Conservation (phyloP, 2,888 invertebrate species). For the Drosophila prostipennis region DNA sequence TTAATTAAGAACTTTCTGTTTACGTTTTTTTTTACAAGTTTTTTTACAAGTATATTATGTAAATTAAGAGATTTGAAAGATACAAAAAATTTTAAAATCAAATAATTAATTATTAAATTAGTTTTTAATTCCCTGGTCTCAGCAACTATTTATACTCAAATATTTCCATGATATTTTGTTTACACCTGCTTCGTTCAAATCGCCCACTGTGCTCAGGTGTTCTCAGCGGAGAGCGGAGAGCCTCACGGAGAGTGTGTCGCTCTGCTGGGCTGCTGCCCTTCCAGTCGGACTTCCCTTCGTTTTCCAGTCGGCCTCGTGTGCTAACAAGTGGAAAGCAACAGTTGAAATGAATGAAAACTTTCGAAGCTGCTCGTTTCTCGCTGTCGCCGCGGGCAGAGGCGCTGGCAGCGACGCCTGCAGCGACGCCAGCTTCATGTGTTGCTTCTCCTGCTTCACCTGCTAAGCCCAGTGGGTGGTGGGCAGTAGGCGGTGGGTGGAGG, state of each 20-base stretch:
- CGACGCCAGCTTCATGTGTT: conserved; percentile 64
- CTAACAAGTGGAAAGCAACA: conserved; percentile 82
- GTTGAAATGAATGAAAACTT: conserved; percentile 73
- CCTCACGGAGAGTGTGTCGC: not conserved
- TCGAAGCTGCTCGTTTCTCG: conserved; percentile 28
- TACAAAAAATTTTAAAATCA: too few relatives aligned
- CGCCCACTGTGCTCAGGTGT: conserved; percentile 18
- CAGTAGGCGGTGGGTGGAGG: conserved; percentile 3
- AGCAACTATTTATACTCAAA: too few relatives aligned
- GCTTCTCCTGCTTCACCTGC: conserved; percentile 63
- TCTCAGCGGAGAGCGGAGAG: conserved; percentile 16
- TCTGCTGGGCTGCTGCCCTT: conserved; percentile 3
- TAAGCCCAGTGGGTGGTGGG: conserved; percentile 12
- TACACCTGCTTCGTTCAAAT: too few relatives aligned
- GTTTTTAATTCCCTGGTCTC: too few relatives aligned
- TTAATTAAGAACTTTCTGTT: too few relatives aligned
- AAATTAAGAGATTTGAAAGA: too few relatives aligned
- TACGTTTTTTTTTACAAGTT: too few relatives aligned
- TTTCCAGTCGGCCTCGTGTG: conserved; percentile 59
- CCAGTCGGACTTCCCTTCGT: conserved; percentile 25
- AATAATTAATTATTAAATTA: too few relatives aligned
- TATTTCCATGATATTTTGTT: too few relatives aligned
- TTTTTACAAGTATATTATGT: too few relatives aligned
- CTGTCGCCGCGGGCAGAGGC: conserved; percentile 1
- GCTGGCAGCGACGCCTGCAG: conserved; percentile 16